Evolutionary conservation across 2,888 invertebrate species (phyloP).

Genomic region (Heliconius sara): DNA sequence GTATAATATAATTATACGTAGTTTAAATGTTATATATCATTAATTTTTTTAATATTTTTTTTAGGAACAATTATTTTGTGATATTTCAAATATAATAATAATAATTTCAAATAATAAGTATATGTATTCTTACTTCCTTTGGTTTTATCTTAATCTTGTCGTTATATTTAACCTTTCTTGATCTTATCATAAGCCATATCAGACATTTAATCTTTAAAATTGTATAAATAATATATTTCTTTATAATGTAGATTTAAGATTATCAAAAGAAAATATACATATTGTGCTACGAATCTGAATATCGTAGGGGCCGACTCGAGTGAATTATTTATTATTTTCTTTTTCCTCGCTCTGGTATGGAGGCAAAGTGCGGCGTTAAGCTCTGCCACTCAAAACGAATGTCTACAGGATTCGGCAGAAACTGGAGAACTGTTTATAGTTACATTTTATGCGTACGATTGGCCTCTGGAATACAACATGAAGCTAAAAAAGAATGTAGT

Average conservation of each 20-base stretch:
- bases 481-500: too few relatives aligned
- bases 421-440: too few relatives aligned
- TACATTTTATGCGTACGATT: too few relatives aligned
- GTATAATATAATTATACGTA: neutral
- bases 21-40: neutral
- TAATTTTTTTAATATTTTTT: too few relatives aligned
- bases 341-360: too few relatives aligned
- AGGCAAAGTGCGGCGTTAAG: too few relatives aligned
- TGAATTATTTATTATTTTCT: too few relatives aligned
- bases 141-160: neutral
- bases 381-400: too few relatives aligned
- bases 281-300: neutral
- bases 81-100: neutral
- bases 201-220: neutral
- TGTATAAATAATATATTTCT: neutral
- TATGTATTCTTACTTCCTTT: too few relatives aligned
- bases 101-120: neutral
- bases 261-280: neutral
- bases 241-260: neutral
- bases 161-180: constrained; percentile 11
- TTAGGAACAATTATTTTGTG: neutral
- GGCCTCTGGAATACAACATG: too few relatives aligned
- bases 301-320: too few relatives aligned
- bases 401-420: too few relatives aligned
- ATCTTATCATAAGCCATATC: constrained; percentile 6